These are phyloP conservation scores for Bradypodion ventrale DNA, from an alignment of 2,797 vertebrate species.

Conservation along the genomic window DNA sequence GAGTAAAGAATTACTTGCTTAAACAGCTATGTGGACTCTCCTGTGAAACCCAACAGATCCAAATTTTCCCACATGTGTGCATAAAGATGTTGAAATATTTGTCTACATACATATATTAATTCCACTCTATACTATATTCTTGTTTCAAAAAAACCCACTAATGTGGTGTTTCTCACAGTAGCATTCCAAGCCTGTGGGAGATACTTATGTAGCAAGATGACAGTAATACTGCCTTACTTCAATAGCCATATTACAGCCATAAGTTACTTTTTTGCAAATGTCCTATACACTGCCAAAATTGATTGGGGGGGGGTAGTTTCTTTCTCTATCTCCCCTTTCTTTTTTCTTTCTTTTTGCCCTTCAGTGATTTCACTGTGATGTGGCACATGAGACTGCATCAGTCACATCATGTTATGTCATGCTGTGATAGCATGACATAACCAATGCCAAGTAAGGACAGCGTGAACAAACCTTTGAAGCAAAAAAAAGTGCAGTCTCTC, in stretches of 20 bases:
- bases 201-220: neutral
- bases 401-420: slow-evolving; percentile 68
- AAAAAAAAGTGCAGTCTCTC: slow-evolving; percentile 26
- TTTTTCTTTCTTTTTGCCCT: too few species aligned
- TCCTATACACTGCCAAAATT: slow-evolving; percentile 24
- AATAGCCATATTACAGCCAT: neutral
- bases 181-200: neutral
- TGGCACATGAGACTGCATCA: slow-evolving; percentile 68
- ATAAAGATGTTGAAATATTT: neutral
- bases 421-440: slow-evolving; percentile 62
- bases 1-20: neutral
- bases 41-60: neutral
- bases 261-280: slow-evolving; percentile 33
- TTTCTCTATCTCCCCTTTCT: too few species aligned
- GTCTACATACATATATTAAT: neutral
- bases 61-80: neutral
- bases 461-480: slow-evolving; percentile 52
- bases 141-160: neutral
- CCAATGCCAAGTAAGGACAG: slow-evolving; percentile 72
- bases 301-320: too few species aligned
- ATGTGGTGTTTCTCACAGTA: neutral
- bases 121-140: neutral
- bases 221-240: neutral
- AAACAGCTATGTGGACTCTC: neutral
- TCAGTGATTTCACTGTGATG: slow-evolving; percentile 57